Evolutionary conservation across 2,113 vertebrate genomes (phyloP).

Genomic region (Thymallus thymallus): DNA sequence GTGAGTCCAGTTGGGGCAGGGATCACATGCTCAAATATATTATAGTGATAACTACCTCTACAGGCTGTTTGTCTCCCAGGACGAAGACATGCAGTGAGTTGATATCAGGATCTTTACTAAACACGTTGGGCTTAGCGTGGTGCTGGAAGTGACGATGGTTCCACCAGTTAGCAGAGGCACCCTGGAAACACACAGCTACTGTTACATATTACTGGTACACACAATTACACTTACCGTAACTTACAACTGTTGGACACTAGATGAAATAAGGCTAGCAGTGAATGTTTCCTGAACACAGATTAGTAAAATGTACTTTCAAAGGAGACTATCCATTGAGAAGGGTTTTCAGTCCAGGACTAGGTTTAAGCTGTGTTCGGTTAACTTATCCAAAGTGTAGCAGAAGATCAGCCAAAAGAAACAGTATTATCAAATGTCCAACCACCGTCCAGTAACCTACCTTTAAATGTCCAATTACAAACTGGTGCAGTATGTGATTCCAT

Average conservation of each 20-base stretch:
- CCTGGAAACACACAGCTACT: conserved; percentile 65
- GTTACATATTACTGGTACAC: no score
- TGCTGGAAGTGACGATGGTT: conserved; percentile 97
- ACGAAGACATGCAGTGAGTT: conserved; percentile 90
- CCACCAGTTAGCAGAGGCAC: conserved; percentile 97
- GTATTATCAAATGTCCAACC: not conserved
- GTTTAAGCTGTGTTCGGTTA: no score
- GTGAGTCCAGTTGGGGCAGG: no score
- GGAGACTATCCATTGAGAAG: no score
- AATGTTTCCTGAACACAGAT: no score
- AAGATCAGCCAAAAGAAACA: not conserved
- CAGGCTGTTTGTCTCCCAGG: conserved; percentile 82
- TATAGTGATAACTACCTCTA: conserved; percentile 76
- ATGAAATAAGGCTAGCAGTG: no score
- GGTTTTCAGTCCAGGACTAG: no score
- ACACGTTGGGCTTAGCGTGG: conserved; percentile 92
- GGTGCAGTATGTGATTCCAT: conserved; percentile 90
- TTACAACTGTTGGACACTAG: no score
- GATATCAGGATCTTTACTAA: conserved; percentile 90
- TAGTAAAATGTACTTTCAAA: no score
- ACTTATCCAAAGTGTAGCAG: no score
- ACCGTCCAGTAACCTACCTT: conserved; percentile 72
- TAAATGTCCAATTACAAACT: conserved; percentile 90
- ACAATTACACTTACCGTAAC: no score
- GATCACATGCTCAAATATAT: no score